Base-by-base conservation (phyloP, 2,113 vertebrate genomes). In the Romanogobio albipinnatus region DNA sequence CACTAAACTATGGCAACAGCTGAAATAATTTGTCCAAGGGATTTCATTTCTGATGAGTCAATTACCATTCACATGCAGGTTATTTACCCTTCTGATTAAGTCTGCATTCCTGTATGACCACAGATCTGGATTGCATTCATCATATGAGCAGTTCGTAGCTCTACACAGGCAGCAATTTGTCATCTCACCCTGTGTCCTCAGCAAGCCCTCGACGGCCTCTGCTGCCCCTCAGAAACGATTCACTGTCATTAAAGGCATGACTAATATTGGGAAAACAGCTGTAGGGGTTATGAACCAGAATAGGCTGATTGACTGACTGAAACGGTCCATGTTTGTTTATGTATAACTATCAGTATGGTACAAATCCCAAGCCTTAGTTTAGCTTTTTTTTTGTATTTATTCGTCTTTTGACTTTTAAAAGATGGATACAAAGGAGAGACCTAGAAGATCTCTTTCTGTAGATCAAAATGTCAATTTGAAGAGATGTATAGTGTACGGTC, bases 221-320 rank as follows among this genome's bases (percentile, higher is more conserved):
- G 59, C 61, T 76, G 47, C 13, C 13, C 36, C 26, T 85, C 76
- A 70, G 76, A 84, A 84, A 83, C 10, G 70, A 86, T 70, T 74
- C 76, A 84, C 87, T 47, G 87, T 81, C 84, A 88, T 76, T 86
- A 86, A 86, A 84, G 59, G 76, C 82, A 84, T 82, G 87, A 82
- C 77, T 59, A 49, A 66, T 66, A 88, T 84, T 77, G 85, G 70
- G 81, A 86, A 88, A 88, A 84, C 87, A 86, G 84, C 87, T 88
- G 84, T 73, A 39, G 77, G 61, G 62, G 74, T 82, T 56, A 82
- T 76, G 81, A 84, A 81, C 74, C 45, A 56, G 76, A 85, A 61
- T 62, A 77, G 53, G 39, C 76, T 19, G 36, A 22, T 7, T 73
- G 36, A 22, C 22, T 73, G 47, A 78, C 81, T 45, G 62, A 88